Conservation (phyloP, 2,113 vertebrate genomes). For the Petrocephalus zakoni region DNA sequence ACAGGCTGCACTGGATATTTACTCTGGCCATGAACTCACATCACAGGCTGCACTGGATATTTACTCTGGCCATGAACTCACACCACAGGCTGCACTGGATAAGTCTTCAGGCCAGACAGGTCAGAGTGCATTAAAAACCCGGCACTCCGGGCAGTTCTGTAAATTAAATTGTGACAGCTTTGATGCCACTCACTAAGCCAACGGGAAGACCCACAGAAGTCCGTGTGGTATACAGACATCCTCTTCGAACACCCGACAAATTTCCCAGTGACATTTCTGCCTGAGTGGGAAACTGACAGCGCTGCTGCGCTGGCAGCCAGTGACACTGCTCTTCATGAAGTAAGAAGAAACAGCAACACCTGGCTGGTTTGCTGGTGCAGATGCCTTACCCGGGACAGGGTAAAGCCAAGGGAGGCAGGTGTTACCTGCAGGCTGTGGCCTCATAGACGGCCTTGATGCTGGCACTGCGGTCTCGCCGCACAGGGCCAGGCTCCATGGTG, state of each 20-base stretch:
- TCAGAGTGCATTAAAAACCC: not conserved
- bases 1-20: not conserved
- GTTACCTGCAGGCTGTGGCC: conserved; percentile 72
- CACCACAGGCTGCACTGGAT: not conserved
- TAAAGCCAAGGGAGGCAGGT: not conserved
- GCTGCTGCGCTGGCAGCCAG: not conserved
- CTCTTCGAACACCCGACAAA: not conserved
- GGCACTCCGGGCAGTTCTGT: not conserved
- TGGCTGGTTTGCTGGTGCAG: not conserved
- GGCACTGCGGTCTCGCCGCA: conserved; percentile 80
- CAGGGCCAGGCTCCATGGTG: conserved; percentile 86
- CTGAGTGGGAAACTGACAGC: not conserved
- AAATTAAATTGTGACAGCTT: not conserved
- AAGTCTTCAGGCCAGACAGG: not conserved
- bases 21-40: not conserved
- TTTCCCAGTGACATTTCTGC: not conserved
- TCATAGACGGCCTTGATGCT: conserved; percentile 83
- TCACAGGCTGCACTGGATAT: not conserved
- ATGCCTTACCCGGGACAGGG: not conserved
- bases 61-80: not conserved
- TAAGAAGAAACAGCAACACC: not conserved
- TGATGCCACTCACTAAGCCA: not conserved
- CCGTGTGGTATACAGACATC: not conserved
- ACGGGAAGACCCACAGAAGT: not conserved
- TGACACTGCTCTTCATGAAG: not conserved